Base-by-base conservation (phyloP, 1,140 invertebrate genomes). In the Cydia pomonella region DNA sequence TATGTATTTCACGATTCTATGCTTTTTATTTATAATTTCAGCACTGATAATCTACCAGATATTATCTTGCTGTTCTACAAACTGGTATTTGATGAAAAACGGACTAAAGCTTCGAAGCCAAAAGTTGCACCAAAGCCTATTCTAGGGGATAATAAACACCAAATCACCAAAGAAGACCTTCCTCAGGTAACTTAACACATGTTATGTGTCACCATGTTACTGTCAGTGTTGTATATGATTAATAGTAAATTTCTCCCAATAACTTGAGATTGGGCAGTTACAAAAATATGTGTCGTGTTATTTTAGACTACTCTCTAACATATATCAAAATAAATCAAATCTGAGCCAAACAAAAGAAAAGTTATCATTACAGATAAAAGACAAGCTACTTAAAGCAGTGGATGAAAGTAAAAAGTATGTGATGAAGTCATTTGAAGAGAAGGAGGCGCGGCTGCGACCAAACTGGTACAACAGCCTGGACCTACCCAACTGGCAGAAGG, bases 101-200 rank as follows among this genome's bases (percentile, higher is more conserved):
- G 88, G 73, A 84, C 83, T 27, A 88, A 85, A 81, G 84, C 79
- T 29, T 84, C 79, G 3, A 93, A 93, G 75, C 93, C 93, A 38
- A 93, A 93, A 89, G 89, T 93, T 44, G 89, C 92, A 23, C 93
- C 93, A 53, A 93, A 93, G 82, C 93, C 93, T 33, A 79, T 91
- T 75, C 75, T 93, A n/a, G 88, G 85, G 78, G 91, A 93, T 53
- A 92, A 89, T 74, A 93, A 92, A 84, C 88, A 90, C 79, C 88
- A 90, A 78, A 90, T 93, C 59, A 93, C 92, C 23, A 93, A 93
- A 83, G 92, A 93, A 66, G 93, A 93, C 78, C 77, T 93, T 18
- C 92, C 93, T 59, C 92, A 93, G 88, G 93, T 93, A 59, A 59
- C n/a, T 21, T 18, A 1, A 18, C n/a, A 21, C 41, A 44, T 44